phyloP scores from a whole-genome alignment of 2,113 vertebrate species.

The Phylloscopus trochiloides region DNA sequence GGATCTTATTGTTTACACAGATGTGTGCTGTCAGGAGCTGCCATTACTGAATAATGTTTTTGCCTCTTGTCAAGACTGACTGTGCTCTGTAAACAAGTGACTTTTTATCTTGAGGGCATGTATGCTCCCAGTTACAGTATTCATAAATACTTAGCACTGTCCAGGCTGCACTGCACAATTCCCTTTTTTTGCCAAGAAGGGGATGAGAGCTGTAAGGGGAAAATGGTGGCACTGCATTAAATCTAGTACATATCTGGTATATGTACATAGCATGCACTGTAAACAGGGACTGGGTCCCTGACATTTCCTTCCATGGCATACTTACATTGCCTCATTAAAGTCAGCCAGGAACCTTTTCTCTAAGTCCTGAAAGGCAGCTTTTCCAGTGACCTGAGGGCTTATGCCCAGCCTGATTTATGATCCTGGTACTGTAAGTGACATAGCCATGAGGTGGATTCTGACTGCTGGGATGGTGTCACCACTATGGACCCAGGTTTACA shows the following conservation, averaged over 20 bases:
- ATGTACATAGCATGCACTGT: rapidly evolving
- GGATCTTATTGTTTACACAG: not conserved
- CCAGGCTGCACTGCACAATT: not conserved
- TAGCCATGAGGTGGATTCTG: not conserved
- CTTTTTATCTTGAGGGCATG: not conserved
- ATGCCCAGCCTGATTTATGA: not conserved
- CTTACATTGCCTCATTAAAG: not conserved
- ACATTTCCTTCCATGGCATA: too few species aligned
- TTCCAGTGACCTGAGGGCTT: not conserved
- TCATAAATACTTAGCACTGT: not conserved
- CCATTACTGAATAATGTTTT: not conserved
- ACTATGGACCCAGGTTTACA: not conserved
- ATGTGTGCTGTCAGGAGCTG: not conserved
- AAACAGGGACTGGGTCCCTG: not conserved
- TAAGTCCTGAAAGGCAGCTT: not conserved
- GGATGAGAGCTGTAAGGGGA: not conserved
- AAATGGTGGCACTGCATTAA: not conserved
- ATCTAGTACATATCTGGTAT: not conserved
- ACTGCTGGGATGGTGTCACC: not conserved
- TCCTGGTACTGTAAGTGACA: not conserved
- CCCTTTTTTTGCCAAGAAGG: not conserved
- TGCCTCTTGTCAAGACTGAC: not conserved
- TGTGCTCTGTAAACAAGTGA: not conserved
- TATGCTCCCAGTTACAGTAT: not conserved
- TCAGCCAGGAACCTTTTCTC: not conserved